A percentile compares a stretch with the other conserved stretches of the same genome.
Conservation (phyloP, 2,113 vertebrate genomes). For the Rhipidura dahli region DNA sequence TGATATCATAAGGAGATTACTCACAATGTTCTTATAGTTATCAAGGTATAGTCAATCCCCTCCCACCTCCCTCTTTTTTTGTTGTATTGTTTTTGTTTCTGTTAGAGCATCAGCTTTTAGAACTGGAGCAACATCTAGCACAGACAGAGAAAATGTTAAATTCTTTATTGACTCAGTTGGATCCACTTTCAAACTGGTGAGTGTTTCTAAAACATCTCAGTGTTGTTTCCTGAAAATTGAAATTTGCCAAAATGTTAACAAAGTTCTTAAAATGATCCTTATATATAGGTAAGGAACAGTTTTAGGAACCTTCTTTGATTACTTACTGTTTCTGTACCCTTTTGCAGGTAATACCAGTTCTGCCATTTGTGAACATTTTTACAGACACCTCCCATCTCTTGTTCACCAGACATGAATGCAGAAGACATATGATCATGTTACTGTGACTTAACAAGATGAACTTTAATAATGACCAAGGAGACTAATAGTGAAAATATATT, state of each 20-base stretch:
- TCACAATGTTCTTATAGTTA: not conserved
- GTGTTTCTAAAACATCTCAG: not conserved
- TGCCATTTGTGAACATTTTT: not conserved
- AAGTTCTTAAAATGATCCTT: not conserved
- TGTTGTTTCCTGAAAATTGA: not conserved
- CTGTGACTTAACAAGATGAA: not conserved
- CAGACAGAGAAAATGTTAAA: constrained; percentile 91
- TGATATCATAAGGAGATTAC: not conserved
- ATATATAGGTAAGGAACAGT: not conserved
- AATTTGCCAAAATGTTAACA: not conserved
- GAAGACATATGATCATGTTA: not conserved
- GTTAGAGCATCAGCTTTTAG: constrained; percentile 85
- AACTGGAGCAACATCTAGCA: constrained; percentile 84
- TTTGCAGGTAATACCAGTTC: not conserved
- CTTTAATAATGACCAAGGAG: not conserved
- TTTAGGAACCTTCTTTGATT: not conserved
- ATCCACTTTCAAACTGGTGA: constrained; percentile 90
- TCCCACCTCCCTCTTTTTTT: not conserved
- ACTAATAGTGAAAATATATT: not conserved
- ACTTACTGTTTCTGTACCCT: not conserved
- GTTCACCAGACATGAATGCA: not conserved
- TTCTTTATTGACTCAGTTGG: constrained; percentile 87
- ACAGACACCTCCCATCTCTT: not conserved
- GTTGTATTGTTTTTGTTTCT: not conserved
- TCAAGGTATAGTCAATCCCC: no score